Percentiles rank a stretch among this genome's conserved stretches.
These are phyloP conservation scores for Chionis minor DNA, from an alignment of 2,113 vertebrate genomes.

Conservation along the genomic window DNA sequence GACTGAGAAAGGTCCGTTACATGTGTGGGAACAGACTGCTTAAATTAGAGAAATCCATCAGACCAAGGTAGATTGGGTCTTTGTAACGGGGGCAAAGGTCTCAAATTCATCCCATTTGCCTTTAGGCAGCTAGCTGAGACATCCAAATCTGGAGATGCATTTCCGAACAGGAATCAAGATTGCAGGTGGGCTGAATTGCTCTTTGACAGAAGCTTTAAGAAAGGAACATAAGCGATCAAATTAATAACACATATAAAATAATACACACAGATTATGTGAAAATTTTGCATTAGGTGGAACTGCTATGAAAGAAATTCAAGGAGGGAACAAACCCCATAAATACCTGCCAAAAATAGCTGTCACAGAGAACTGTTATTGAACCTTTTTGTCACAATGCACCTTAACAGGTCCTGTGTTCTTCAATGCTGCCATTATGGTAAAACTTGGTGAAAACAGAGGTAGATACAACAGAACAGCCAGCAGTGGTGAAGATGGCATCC, in stretches of 20 bases:
- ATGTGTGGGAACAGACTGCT: neutral
- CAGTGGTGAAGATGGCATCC: neutral
- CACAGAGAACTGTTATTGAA: neutral
- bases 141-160: neutral
- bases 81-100: neutral
- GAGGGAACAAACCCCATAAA: neutral
- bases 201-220: neutral
- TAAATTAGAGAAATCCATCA: conserved; percentile 8
- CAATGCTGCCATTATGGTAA: neutral
- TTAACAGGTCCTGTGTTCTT: neutral
- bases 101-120: neutral
- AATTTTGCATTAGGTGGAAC: neutral
- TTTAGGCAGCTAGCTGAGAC: neutral
- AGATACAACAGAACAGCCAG: neutral
- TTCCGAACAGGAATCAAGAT: neutral
- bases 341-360: neutral
- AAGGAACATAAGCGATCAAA: neutral
- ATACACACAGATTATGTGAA: neutral
- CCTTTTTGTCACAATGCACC: neutral
- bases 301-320: neutral
- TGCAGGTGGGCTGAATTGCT: neutral
- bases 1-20: neutral
- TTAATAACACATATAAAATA: neutral
- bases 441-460: neutral
- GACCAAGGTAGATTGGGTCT: neutral